Conservation (phyloP, 2,113 vertebrate genomes). For the Colinus virginianus region DNA sequence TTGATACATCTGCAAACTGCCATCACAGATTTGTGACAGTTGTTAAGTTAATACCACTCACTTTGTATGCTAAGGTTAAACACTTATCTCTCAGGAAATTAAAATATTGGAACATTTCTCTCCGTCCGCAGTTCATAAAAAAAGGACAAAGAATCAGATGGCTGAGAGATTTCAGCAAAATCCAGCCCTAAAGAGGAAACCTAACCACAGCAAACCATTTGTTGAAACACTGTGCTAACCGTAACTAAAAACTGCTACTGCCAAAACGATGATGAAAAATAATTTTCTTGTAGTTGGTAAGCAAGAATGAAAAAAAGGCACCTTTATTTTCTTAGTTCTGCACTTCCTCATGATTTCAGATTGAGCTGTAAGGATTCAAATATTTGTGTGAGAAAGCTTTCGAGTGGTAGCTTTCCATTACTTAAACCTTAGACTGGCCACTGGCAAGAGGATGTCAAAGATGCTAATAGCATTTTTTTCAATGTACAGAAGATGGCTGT, state of each 20-base stretch:
- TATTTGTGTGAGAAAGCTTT: background rate
- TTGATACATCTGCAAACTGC: background rate
- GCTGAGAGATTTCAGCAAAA: background rate
- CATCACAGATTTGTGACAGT: background rate
- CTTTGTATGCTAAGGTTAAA: background rate
- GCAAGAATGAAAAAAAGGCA: background rate
- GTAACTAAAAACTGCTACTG: background rate
- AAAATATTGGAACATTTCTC: background rate
- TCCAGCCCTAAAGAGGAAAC: background rate
- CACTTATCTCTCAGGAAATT: background rate
- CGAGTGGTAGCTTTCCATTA: background rate
- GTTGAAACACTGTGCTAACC: background rate
- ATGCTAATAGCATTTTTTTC: background rate
- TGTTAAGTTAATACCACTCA: background rate
- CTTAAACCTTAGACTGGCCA: background rate
- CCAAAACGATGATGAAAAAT: background rate
- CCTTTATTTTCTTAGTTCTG: background rate
- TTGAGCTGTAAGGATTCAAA: background rate
- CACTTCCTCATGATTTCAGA: background rate
- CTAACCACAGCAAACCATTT: background rate
- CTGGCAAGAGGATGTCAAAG: background rate
- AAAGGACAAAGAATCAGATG: background rate
- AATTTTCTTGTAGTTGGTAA: background rate
- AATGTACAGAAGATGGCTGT: background rate
- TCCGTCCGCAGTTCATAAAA: background rate